Evolutionary conservation across 2,797 vertebrate species (phyloP).

Genomic region (Notolabrus celidotus): DNA sequence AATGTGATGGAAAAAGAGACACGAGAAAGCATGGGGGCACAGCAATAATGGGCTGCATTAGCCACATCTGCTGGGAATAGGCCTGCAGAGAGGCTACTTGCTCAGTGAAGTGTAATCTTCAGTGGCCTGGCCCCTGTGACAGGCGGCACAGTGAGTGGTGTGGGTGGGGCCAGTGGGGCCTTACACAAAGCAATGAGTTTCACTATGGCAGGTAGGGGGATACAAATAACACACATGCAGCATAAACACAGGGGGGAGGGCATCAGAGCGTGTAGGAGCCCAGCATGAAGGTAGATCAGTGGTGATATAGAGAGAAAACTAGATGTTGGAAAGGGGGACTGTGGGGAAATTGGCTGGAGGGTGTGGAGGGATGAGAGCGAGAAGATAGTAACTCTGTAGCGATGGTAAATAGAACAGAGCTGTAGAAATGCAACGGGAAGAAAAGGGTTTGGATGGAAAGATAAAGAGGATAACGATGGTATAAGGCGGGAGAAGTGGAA

Average conservation of each 20-base stretch:
- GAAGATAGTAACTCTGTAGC: conserved; percentile 66
- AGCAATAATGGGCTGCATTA: conserved; percentile 74
- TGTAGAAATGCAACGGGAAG: conserved; percentile 55
- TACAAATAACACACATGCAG: conserved; percentile 82
- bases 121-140: conserved; percentile 69
- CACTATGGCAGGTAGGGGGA: conserved; percentile 74
- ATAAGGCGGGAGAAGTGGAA: conserved; percentile 43
- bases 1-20: conserved; percentile 55
- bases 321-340: conserved; percentile 75
- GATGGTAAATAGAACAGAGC: conserved; percentile 71
- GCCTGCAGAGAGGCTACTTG: conserved; percentile 71
- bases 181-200: conserved; percentile 70
- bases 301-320: conserved; percentile 78
- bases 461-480: conserved; percentile 55
- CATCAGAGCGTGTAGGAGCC: conserved; percentile 73
- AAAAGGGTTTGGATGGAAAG: conserved; percentile 55
- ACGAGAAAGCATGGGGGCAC: conserved; percentile 44
- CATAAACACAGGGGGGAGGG: conserved; percentile 78
- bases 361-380: conserved; percentile 65
- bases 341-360: conserved; percentile 78
- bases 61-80: conserved; percentile 68
- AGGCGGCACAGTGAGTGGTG: conserved; percentile 70
- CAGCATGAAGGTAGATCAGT: conserved; percentile 78
- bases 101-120: conserved; percentile 79
- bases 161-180: conserved; percentile 69